A percentile compares a stretch with the other conserved stretches of the same genome.
Evolutionary conservation across 2,888 invertebrate species (phyloP).

Genomic region (Anagyrus pseudococci): DNA sequence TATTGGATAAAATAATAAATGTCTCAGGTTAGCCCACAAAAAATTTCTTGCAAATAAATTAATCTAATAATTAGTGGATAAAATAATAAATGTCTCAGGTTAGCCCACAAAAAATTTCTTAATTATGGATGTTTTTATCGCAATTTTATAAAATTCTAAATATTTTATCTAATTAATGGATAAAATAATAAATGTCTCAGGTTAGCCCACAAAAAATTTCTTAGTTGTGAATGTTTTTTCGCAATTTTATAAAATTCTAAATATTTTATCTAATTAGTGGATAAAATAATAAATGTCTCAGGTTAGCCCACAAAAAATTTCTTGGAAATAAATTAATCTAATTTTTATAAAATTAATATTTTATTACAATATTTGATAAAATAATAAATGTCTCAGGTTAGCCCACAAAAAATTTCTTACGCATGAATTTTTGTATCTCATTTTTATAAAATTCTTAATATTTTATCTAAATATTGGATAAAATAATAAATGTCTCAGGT

Average conservation of each 20-base stretch:
- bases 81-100: constrained; percentile 1
- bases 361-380: too few species aligned
- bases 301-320: constrained; percentile 2
- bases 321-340: neutral
- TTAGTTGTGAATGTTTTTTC: too few species aligned
- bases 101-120: neutral
- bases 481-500: neutral
- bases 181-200: too few species aligned
- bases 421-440: too few species aligned
- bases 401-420: neutral
- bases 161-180: too few species aligned
- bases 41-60: neutral
- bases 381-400: neutral
- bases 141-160: too few species aligned
- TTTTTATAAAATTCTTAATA: constrained; percentile 1
- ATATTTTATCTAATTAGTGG: neutral
- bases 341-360: too few species aligned
- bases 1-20: neutral
- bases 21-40: constrained; percentile 7
- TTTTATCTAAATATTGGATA: neutral
- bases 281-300: neutral
- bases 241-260: too few species aligned
- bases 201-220: too few species aligned
- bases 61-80: neutral
- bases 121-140: too few species aligned